Base-by-base conservation (phyloP, 2,113 vertebrate genomes). In the Sebastes schlegelii region DNA sequence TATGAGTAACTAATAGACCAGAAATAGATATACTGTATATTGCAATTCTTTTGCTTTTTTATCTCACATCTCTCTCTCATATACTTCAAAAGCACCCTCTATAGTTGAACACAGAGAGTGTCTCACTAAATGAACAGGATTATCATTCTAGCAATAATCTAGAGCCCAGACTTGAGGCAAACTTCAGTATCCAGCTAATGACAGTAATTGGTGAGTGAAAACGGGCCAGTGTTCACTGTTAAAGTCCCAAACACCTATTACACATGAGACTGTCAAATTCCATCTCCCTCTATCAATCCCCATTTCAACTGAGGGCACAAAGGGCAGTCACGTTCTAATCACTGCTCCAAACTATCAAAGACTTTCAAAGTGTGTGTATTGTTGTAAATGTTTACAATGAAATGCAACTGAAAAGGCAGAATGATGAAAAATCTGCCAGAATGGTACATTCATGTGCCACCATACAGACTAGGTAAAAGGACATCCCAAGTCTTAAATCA, bases 181-280 rank as follows among this genome's bases (percentile, higher is more conserved):
- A 52, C 78, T 17, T 58, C 72, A 80, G 71, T 64, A 75, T 61
- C 67, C 19, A 43, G 72, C 67, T 83, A 83, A 76, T 85, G 75
- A 79, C 74, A 34, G 62, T 82, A 87, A 87, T 62, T 82, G 77
- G 54, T 14, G 78, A 76, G 54, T 84, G 83, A 87, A 70, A 85
- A 77, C 23, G 26, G 45, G 74, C 61, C 77, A 82, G 43, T 11
- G 7, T 26, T 70, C 12, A 10, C 70, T 76, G 79, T 78, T 82
- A 77, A 48, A 43, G 65, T 79, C 77, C 82, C 60, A 68, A 82
- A 72, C n/a, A 51, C 80, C 34, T 54, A 71, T 34, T 68, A 52
- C 69, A 79, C 63, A 52, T 4, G 40, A 80, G 55, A 54, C 26
- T 78, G 84, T 76, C 68, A 80, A 81, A 79, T 77, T 58, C 45